These are phyloP conservation scores for Hypena proboscidalis DNA, from an alignment of 2,888 invertebrate species.

Conservation along the genomic window DNA sequence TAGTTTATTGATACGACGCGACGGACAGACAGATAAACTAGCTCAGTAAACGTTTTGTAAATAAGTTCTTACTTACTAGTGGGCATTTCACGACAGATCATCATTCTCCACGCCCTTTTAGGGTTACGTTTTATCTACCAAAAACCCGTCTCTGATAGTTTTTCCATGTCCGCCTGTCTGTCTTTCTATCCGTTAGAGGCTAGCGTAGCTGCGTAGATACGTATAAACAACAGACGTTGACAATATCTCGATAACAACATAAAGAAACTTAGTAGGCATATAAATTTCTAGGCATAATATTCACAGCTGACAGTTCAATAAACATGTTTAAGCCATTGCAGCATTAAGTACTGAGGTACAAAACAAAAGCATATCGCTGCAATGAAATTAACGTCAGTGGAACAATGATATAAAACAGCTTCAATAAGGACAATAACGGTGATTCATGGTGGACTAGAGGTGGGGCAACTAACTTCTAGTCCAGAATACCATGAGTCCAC, in stretches of 20 bases:
- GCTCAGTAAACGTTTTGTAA: conserved; percentile 25
- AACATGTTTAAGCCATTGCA: neutral
- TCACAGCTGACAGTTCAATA: conserved; percentile 3
- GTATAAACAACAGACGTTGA: too few species aligned
- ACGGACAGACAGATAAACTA: conserved; percentile 38
- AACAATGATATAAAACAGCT: conserved; percentile 19
- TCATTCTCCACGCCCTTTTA: too few species aligned
- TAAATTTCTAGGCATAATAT: conserved; percentile 1
- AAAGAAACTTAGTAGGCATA: conserved; percentile 1
- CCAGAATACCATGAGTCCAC: too few species aligned
- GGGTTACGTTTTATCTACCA: too few species aligned
- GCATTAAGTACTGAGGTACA: neutral
- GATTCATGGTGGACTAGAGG: too few species aligned
- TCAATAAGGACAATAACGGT: conserved; percentile 37
- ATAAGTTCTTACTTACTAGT: conserved; percentile 7
- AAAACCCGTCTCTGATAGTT: too few species aligned
- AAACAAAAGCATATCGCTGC: conserved; percentile 13
- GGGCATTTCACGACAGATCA: neutral
- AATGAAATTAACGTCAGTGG: conserved; percentile 23
- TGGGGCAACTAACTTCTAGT: too few species aligned
- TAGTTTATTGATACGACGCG: conserved; percentile 64
- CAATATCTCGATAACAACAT: too few species aligned
- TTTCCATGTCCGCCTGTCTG: too few species aligned
- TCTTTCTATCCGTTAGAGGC: too few species aligned
- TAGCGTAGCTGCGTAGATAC: too few species aligned